Evolutionary conservation across 1,140 invertebrate genomes (phyloP).

Genomic region (Hylyphantes graminicola): DNA sequence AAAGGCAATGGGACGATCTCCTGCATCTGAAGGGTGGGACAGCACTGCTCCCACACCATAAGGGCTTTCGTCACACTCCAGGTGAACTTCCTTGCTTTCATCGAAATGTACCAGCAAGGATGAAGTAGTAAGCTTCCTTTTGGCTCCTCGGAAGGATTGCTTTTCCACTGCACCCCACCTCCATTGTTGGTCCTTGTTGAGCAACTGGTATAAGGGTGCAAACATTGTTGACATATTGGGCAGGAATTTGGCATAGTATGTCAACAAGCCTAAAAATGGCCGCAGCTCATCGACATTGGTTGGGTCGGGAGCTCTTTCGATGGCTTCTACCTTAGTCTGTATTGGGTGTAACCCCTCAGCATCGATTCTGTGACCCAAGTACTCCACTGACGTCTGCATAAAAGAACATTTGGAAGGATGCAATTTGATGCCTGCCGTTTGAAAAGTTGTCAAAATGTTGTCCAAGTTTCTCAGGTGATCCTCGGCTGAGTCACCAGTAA

Average conservation of each 20-base stretch:
- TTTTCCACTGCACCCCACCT: conserved; percentile 5
- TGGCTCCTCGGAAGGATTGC: not conserved
- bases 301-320: conserved; percentile 33
- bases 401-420: conserved; percentile 12
- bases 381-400: conserved; percentile 7
- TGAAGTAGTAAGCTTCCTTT: conserved; percentile 3
- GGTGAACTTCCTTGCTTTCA: conserved; percentile 59
- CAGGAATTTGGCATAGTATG: conserved; percentile 69
- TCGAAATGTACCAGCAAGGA: conserved; percentile 14
- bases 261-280: conserved; percentile 58
- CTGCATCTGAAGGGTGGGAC: conserved; percentile 67
- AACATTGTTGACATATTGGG: conserved; percentile 66
- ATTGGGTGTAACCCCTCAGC: conserved; percentile 20
- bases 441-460: not conserved
- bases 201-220: conserved; percentile 66
- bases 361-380: conserved; percentile 19
- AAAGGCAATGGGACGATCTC: conserved; percentile 67
- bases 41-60: conserved; percentile 70
- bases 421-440: conserved; percentile 4
- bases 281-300: conserved; percentile 37
- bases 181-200: conserved; percentile 32
- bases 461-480: conserved; percentile 10
- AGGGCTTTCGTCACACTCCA: conserved; percentile 68
- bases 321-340: conserved; percentile 28
- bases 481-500: not conserved